phyloP scores from a whole-genome alignment of 1,140 invertebrate genomes.

The Zaprionus capensis region DNA sequence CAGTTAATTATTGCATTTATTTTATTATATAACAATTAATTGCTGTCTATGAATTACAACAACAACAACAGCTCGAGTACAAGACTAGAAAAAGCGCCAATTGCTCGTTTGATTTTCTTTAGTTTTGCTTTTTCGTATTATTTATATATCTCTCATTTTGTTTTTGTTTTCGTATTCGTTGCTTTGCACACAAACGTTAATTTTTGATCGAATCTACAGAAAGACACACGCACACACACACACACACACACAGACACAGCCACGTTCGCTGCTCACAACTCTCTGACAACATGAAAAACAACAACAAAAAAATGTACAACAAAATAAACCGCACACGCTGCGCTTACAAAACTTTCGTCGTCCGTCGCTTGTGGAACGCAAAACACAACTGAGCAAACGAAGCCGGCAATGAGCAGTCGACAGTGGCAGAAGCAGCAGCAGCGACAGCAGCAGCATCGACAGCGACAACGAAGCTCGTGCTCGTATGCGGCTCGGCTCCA shows the following conservation, averaged over 20 bases:
- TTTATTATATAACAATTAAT: conserved; percentile 41
- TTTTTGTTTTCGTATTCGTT: conserved; percentile 20
- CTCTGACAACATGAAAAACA: conserved; percentile 24
- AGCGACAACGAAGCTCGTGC: conserved; percentile 16
- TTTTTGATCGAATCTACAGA: conserved; percentile 50
- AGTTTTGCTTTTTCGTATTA: conserved; percentile 18
- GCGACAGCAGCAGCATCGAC: conserved; percentile 4
- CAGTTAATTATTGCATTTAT: conserved; percentile 37
- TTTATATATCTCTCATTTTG: conserved; percentile 23
- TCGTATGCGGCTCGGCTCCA: conserved; percentile 1
- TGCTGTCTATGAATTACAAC: conserved; percentile 28
- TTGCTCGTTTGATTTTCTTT: conserved; percentile 29
- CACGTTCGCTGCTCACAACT: not conserved
- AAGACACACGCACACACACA: conserved; percentile 28
- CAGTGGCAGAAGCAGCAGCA: conserved; percentile 8
- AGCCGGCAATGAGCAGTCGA: conserved; percentile 39
- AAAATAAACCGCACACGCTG: conserved; percentile 26
- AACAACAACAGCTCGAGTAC: conserved; percentile 1
- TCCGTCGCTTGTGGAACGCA: conserved; percentile 55
- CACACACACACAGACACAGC: conserved; percentile 23
- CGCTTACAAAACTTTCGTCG: conserved; percentile 51
- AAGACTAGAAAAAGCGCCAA: conserved; percentile 24
- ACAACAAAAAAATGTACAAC: conserved; percentile 29
- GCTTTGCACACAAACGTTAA: conserved; percentile 54
- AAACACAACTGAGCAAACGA: conserved; percentile 51